Conservation (phyloP, 1,140 invertebrate genomes). For the Maconellicoccus hirsutus region DNA sequence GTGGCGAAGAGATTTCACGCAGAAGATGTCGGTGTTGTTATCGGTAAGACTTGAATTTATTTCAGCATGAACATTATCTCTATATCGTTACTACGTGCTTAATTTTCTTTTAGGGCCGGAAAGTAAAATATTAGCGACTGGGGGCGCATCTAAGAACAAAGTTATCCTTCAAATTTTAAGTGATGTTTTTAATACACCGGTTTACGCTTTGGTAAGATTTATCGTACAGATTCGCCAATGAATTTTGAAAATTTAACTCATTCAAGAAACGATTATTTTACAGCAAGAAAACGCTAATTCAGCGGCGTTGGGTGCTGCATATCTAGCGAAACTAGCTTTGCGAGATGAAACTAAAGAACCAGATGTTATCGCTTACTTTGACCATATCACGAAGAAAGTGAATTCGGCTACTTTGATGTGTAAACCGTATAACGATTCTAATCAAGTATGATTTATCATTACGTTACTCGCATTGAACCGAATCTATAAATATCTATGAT, state of each 20-base stretch:
- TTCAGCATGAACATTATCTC: too few species aligned
- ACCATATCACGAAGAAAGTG: slow-evolving; percentile 38
- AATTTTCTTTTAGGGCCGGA: slow-evolving; percentile 38
- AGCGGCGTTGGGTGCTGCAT: slow-evolving; percentile 70
- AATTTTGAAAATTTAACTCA: too few species aligned
- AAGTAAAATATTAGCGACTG: slow-evolving; percentile 71
- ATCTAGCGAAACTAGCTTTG: slow-evolving; percentile 59
- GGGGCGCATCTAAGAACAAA: slow-evolving; percentile 77
- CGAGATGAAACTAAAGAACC: slow-evolving; percentile 29
- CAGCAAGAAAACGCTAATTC: slow-evolving; percentile 67
- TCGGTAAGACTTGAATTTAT: slow-evolving; percentile 52
- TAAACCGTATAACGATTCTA: slow-evolving; percentile 48
- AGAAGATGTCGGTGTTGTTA: slow-evolving; percentile 65
- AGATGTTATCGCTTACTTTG: slow-evolving; percentile 34
- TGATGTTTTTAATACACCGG: slow-evolving; percentile 83
- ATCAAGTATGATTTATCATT: slow-evolving; percentile 34
- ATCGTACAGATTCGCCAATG: too few species aligned
- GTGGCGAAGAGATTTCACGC: slow-evolving; percentile 66
- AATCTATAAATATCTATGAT: slow-evolving; percentile 25
- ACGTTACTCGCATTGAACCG: slow-evolving; percentile 19
- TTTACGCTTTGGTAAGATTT: slow-evolving; percentile 59
- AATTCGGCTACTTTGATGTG: slow-evolving; percentile 43
- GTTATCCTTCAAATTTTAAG: slow-evolving; percentile 74
- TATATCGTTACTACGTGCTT: too few species aligned
- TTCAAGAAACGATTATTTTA: slow-evolving; percentile 20